Evolutionary conservation across 2,113 vertebrate genomes (phyloP), one percentile per base, ranked within the genome.

Genomic region (Gila orcuttii): DNA sequence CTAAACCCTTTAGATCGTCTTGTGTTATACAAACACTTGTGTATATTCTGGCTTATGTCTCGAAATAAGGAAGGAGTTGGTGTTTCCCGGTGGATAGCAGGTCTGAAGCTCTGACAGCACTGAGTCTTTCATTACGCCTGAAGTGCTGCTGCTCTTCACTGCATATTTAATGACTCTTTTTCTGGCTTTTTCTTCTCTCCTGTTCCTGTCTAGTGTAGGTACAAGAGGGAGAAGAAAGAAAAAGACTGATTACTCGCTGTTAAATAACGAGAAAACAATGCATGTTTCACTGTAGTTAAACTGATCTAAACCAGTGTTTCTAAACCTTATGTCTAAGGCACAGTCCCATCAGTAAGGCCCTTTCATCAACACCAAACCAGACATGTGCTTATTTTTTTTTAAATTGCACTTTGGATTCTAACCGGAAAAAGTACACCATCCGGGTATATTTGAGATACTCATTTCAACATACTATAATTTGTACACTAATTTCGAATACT

Each of bases 131-230:
- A 80, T 57, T 50, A 52, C 6, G 62, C 79, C 85, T 85, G 71
- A 87, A 83, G 85, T 85, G 88, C 85, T 47, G 82, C 50, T 82
- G 71, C 86, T 86, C 47, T 50, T 85, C 78, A 17, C 78, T 89
- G 82, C 82, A 87, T 85, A 87, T 85, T 89, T 82, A 82, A 85
- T 82, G 36, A 47, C 42, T 81, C 77, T 77, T 87, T 85, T 89
- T 84, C 59, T 82, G 85, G 39, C 50, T 57, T 75, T 21, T 71
- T 84, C 73, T 57, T 82, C 64, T 77, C 52, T 11, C 79, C 52
- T 75, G 73, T 89, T 83, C 42, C 60, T 28, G 42, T 82, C 62
- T 78, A 82, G 50, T 13, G 21, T 52, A 11, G 7, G 25, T 77
- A 71, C 60, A 57, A 64, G 47, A 73, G 28, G 68, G 28, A 68